These are phyloP conservation scores for Mixornis gularis DNA, from an alignment of 2,113 vertebrate genomes.

Conservation along the genomic window DNA sequence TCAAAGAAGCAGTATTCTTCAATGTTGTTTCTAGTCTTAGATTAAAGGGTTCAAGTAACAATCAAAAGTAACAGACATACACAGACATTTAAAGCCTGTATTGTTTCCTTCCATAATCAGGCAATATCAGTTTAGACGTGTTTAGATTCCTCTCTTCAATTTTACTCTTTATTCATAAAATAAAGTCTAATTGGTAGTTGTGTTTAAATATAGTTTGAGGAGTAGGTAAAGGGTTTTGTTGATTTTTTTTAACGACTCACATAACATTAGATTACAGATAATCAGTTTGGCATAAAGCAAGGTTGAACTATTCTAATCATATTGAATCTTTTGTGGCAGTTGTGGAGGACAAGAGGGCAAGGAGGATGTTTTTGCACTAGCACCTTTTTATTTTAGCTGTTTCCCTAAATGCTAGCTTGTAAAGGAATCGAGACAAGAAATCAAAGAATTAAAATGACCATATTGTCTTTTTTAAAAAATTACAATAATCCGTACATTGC, in stretches of 20 bases:
- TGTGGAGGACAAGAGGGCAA: not conserved
- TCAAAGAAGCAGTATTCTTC: not conserved
- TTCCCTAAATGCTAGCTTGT: not conserved
- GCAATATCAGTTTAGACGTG: not conserved
- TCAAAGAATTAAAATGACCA: not conserved
- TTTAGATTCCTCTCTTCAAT: not conserved
- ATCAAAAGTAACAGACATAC: not conserved
- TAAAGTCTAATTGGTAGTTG: not conserved
- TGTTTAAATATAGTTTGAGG: not conserved
- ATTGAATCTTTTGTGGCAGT: not conserved
- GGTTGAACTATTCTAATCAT: not conserved
- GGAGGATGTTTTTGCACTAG: not conserved
- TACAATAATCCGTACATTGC: not conserved
- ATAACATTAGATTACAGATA: not conserved
- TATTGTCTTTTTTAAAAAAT: not conserved
- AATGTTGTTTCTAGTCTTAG: not conserved
- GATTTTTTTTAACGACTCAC: not conserved
- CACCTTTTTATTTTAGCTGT: not conserved
- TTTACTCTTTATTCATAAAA: not conserved
- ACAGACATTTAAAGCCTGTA: not conserved
- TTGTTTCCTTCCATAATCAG: not conserved
- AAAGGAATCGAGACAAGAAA: not conserved
- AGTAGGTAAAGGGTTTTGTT: not conserved
- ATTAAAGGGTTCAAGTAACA: not conserved
- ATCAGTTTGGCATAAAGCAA: not conserved